Conservation (phyloP, 2,888 invertebrate genomes). For the Toxonevra muliebris region DNA sequence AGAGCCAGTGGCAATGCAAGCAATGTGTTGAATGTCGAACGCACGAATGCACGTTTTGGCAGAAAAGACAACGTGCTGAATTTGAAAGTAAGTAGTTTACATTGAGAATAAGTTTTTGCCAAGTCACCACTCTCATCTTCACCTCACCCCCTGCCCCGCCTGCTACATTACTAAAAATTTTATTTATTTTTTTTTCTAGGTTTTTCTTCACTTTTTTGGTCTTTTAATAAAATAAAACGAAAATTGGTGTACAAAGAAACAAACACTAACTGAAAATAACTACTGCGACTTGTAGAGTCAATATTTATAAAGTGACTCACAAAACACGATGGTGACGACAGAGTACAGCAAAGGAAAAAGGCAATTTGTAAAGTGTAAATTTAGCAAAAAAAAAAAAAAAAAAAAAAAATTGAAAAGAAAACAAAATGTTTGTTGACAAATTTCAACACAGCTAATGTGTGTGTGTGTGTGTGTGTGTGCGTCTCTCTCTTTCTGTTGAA, state of each 20-base stretch:
- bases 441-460: slow-evolving; percentile 25
- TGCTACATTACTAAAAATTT: too few relatives aligned
- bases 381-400: slow-evolving; percentile 19
- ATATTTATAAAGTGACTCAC: slow-evolving; percentile 39
- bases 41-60: slow-evolving; percentile 31
- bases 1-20: too few relatives aligned
- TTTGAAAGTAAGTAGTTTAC: slow-evolving; percentile 20
- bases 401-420: neutral
- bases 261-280: neutral
- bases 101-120: slow-evolving; percentile 13
- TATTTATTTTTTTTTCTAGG: neutral
- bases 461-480: slow-evolving; percentile 10
- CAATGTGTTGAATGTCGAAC: slow-evolving; percentile 30
- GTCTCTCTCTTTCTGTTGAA: slow-evolving; percentile 26
- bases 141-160: neutral
- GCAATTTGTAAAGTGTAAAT: slow-evolving; percentile 37
- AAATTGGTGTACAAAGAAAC: slow-evolving; percentile 4
- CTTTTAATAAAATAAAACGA: slow-evolving; percentile 8
- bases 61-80: slow-evolving; percentile 20
- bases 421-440: slow-evolving; percentile 41
- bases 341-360: slow-evolving; percentile 9
- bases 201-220: slow-evolving; percentile 2
- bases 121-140: neutral
- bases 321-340: slow-evolving; percentile 11
- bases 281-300: slow-evolving; percentile 14